Evolutionary conservation across 2,797 vertebrate species (phyloP).

Genomic region (Chrysocyon brachyurus): DNA sequence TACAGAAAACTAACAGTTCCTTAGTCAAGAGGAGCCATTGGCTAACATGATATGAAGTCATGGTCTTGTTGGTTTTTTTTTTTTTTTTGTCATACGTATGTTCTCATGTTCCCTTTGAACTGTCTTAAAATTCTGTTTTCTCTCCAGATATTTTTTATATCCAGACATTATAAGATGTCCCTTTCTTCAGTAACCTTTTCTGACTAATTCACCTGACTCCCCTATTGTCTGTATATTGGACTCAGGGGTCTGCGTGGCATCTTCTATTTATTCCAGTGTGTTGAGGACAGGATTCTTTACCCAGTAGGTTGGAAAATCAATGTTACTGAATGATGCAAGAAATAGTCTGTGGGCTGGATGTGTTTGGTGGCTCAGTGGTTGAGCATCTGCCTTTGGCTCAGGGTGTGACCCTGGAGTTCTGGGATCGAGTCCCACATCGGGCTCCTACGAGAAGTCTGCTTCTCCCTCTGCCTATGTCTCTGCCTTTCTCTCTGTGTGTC

Average conservation of each 20-base stretch:
- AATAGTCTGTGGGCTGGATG: too few relatives aligned
- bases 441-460: too few relatives aligned
- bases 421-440: too few relatives aligned
- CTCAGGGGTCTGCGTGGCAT: background rate
- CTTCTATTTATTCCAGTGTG: conserved; percentile 24
- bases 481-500: too few relatives aligned
- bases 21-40: background rate
- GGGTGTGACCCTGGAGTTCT: too few relatives aligned
- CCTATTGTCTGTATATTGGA: background rate
- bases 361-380: too few relatives aligned
- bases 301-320: background rate
- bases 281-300: conserved; percentile 34
- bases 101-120: background rate
- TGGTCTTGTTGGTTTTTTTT: background rate
- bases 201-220: background rate
- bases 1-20: background rate
- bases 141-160: conserved; percentile 30
- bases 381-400: too few relatives aligned
- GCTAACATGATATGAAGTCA: conserved; percentile 23
- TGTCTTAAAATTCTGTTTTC: conserved; percentile 32
- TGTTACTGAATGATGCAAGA: background rate
- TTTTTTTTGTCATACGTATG: background rate
- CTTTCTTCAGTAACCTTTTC: background rate
- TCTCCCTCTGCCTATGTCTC: too few relatives aligned
- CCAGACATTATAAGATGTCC: background rate